Evolutionary conservation across 1,140 invertebrate genomes (phyloP).

Genomic region (Tetragnatha versicolor): DNA sequence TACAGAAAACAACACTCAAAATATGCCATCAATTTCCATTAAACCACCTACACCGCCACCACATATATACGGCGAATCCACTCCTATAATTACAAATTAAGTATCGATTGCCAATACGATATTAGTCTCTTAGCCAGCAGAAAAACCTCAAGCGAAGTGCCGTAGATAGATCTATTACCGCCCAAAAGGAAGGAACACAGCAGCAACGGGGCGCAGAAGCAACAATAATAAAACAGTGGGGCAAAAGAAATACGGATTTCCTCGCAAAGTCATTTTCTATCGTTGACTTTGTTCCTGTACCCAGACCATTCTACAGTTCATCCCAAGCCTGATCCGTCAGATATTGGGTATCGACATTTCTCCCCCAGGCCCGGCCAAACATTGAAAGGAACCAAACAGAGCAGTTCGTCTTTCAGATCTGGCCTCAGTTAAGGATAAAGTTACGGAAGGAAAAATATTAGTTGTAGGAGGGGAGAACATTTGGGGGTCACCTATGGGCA

Average conservation of each 20-base stretch:
- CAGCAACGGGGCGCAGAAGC: no score
- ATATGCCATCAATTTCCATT: no score
- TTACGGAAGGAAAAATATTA: slow-evolving; percentile 49
- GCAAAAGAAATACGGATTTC: slow-evolving; percentile 52
- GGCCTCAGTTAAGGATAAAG: slow-evolving; percentile 21
- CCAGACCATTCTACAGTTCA: slow-evolving; percentile 49
- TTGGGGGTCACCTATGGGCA: no score
- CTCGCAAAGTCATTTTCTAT: slow-evolving; percentile 53
- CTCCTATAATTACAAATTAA: no score
- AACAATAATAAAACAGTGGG: slow-evolving; percentile 36
- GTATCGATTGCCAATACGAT: no score
- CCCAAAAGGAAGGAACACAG: slow-evolving; percentile 10
- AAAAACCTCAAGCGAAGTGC: no score
- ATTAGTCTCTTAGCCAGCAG: no score
- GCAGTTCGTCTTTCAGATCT: slow-evolving; percentile 20
- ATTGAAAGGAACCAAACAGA: slow-evolving; percentile 36
- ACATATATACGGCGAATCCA: no score
- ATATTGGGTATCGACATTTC: slow-evolving; percentile 54
- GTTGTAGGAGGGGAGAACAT: slow-evolving; percentile 8
- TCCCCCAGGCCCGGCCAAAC: slow-evolving; percentile 50
- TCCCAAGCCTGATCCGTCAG: slow-evolving; percentile 47
- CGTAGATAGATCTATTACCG: slow-evolving; percentile 37
- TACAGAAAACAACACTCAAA: no score
- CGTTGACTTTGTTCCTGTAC: slow-evolving; percentile 50
- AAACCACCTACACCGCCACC: no score